These are phyloP conservation scores for Cremastobaeus sp. DNA, from an alignment of 2,888 invertebrate species.

Conservation along the genomic window DNA sequence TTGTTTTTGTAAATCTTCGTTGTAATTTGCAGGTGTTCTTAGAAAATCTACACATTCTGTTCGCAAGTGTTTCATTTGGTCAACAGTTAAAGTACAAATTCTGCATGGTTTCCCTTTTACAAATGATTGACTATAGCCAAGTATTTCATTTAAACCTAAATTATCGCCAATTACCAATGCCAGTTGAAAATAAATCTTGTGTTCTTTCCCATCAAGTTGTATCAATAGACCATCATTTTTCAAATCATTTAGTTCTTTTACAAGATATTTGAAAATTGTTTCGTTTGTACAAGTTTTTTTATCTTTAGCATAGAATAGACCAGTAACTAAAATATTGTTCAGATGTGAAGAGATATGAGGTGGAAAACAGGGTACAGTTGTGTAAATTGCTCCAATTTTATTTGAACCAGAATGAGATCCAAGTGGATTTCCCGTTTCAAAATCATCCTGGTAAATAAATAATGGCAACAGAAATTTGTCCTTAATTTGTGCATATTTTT, in stretches of 20 bases:
- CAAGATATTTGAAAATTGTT: background rate
- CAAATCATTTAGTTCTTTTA: conserved; percentile 1
- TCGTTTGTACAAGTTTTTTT: background rate
- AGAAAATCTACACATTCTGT: conserved; percentile 4
- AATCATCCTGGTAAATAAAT: conserved; percentile 14
- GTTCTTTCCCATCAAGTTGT: conserved; percentile 1
- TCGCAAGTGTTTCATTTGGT: background rate
- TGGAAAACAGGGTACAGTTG: background rate
- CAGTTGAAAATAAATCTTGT: conserved; percentile 32
- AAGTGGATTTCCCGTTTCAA: conserved; percentile 2
- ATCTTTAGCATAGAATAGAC: background rate
- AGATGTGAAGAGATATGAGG: background rate
- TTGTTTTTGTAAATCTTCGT: conserved; percentile 3
- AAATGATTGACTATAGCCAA: conserved; percentile 34
- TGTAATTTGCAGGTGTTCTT: conserved; percentile 22
- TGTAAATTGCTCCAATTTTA: background rate
- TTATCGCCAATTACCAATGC: conserved; percentile 23
- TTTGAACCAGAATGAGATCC: conserved; percentile 13
- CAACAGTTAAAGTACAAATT: conserved; percentile 17
- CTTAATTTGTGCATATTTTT: conserved; percentile 11
- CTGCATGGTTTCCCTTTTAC: conserved; percentile 21
- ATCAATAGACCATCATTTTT: conserved; percentile 24
- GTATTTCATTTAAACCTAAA: conserved; percentile 23
- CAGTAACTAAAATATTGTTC: background rate
- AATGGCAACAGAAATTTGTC: conserved; percentile 14